Percentiles rank a stretch among this genome's conserved stretches.
phyloP scores from a whole-genome alignment of 2,888 invertebrate species.

The Anarsia innoxiella region DNA sequence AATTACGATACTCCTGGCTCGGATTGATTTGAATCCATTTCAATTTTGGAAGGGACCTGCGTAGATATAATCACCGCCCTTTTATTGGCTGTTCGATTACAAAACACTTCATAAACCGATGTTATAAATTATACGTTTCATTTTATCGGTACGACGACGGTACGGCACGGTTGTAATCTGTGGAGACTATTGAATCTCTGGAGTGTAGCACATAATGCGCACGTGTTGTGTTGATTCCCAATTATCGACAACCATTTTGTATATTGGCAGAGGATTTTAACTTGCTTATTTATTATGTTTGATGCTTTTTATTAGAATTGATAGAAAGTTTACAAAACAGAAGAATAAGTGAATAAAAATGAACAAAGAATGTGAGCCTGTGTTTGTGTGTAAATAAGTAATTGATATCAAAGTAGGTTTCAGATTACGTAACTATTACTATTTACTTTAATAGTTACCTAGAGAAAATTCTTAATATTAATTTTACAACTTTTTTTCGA shows the following conservation, averaged over 20 bases:
- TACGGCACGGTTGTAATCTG: slow-evolving; percentile 25
- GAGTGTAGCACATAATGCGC: slow-evolving; percentile 26
- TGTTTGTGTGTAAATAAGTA: no score
- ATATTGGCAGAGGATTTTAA: neutral
- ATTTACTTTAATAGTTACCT: no score
- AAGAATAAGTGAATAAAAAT: no score
- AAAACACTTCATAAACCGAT: slow-evolving; percentile 49
- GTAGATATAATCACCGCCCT: slow-evolving; percentile 46
- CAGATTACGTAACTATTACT: no score
- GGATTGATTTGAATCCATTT: slow-evolving; percentile 43
- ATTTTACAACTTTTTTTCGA: no score
- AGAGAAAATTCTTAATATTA: no score
- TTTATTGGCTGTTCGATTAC: slow-evolving; percentile 42
- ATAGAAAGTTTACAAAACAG: no score
- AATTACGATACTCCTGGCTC: slow-evolving; percentile 27
- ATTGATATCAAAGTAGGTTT: no score
- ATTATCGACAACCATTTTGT: slow-evolving; percentile 8
- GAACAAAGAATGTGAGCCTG: no score
- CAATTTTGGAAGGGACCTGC: slow-evolving; percentile 33
- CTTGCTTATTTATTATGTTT: no score
- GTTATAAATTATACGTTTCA: slow-evolving; percentile 37
- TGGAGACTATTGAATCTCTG: slow-evolving; percentile 34
- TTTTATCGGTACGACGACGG: slow-evolving; percentile 36
- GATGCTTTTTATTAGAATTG: no score
- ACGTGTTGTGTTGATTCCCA: slow-evolving; percentile 36